Base-by-base conservation (phyloP, 2,888 invertebrate species). In the Leptinotarsa peninsularis region DNA sequence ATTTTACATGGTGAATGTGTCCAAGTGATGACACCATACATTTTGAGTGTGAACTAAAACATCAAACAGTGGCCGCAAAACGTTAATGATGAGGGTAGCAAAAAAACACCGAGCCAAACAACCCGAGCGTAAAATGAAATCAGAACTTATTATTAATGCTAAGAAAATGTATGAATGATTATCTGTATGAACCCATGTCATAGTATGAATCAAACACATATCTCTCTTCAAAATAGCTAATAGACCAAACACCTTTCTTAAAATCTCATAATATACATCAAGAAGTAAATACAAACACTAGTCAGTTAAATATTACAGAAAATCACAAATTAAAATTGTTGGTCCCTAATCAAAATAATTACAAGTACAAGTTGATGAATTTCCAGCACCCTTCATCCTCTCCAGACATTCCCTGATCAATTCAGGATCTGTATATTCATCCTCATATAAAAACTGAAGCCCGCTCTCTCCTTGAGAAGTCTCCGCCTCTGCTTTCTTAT, bases 341-440 rank as follows among this genome's bases (percentile, higher is more conserved):
- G 52, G 58, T 23, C 49, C 67, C 66, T 75, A 80, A 66, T 80
- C 78, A 71, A 78, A 80, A 78, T 75, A 78, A 76, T 80, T 80
- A 76, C 83, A 83, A 78, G 78, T 82, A 76, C 83, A 83, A 27
- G 83, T 81, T 17, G 80, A 70, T 63, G 76, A 74, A 71, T 77
- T 80, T 49, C 74, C 69, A 18, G 75, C 66, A 67, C 79, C 75
- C 49, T 78, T 79, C 77, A 82, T 77, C 14, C 81, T 79, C 73
- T 82, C 81, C 72, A 83, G 71, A 33, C 82, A 78, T 66, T 82
- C 80, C 27, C 79, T 79, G 5, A 83, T 79, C 43, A 81, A 73
- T 50, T 82, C 80, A 17, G 81, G 81, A 78, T 83, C 82, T 2
- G 80, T 79, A 56, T 82, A 68, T 58, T 82, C 82, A 68, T 83